A percentile compares a stretch with the other conserved stretches of the same genome.
phyloP scores from a whole-genome alignment of 2,888 invertebrate species.

The Laspeyria flexula region DNA sequence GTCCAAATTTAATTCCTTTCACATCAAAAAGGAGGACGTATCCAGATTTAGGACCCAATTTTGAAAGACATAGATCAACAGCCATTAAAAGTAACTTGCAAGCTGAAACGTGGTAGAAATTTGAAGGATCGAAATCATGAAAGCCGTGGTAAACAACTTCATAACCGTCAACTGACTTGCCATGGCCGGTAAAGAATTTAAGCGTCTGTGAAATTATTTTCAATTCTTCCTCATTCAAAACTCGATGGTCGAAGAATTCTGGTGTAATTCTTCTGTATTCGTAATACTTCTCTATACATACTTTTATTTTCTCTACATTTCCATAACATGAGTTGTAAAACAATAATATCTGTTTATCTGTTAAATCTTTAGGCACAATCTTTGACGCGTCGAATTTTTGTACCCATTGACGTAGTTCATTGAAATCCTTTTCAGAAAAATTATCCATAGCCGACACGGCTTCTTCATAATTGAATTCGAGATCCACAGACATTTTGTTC shows the following conservation, averaged over 20 bases:
- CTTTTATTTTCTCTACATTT: constrained; percentile 85
- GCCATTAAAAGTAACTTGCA: constrained; percentile 8
- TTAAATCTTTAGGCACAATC: constrained; percentile 79
- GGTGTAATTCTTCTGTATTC: constrained; percentile 85
- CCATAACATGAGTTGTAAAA: constrained; percentile 89
- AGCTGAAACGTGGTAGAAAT: constrained; percentile 1
- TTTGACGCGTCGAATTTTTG: constrained; percentile 75
- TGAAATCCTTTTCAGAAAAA: constrained; percentile 79
- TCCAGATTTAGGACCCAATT: constrained; percentile 78
- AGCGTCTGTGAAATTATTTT: constrained; percentile 75
- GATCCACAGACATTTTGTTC: constrained; percentile 66
- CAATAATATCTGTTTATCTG: constrained; percentile 87
- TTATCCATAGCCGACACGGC: constrained; percentile 75
- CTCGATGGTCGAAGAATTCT: constrained; percentile 87
- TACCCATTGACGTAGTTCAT: constrained; percentile 75
- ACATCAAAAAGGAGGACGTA: constrained; percentile 85
- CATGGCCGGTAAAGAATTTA: constrained; percentile 1
- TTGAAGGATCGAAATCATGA: not conserved
- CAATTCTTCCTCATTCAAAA: constrained; percentile 81
- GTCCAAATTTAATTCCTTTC: constrained; percentile 76
- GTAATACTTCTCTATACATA: constrained; percentile 88
- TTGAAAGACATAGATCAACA: constrained; percentile 55
- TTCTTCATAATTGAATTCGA: constrained; percentile 76
- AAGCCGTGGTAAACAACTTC: constrained; percentile 5
- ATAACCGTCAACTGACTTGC: constrained; percentile 5